Conservation (phyloP, 2,797 vertebrate genomes). For the Chaenodraco wilsoni region DNA sequence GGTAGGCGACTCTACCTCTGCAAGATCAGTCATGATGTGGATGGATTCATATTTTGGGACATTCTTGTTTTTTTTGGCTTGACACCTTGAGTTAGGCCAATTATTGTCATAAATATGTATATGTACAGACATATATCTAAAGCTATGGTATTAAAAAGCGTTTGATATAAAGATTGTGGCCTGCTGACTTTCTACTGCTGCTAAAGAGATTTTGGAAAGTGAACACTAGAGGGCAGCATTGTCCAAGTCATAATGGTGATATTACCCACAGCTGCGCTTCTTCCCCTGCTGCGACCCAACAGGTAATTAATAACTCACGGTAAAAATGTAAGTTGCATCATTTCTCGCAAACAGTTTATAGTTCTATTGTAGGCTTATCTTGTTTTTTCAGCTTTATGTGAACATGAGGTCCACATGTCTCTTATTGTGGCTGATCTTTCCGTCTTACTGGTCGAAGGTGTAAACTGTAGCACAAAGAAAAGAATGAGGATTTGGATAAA, state of each 20-base stretch:
- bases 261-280: constrained; percentile 26
- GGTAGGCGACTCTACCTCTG: constrained; percentile 51
- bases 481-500: background rate
- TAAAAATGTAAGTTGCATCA: constrained; percentile 54
- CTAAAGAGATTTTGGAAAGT: background rate
- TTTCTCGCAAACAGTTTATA: constrained; percentile 42
- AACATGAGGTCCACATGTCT: constrained; percentile 17
- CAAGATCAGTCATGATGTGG: constrained; percentile 13
- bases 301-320: constrained; percentile 59
- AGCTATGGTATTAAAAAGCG: constrained; percentile 53
- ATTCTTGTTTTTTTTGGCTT: background rate
- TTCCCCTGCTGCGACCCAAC: constrained; percentile 52
- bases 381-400: constrained; percentile 24
- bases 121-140: constrained; percentile 51
- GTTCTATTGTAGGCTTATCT: constrained; percentile 31
- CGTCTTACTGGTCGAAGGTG: constrained; percentile 30
- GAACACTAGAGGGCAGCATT: constrained; percentile 66
- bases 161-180: constrained; percentile 36
- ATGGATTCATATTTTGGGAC: constrained; percentile 23
- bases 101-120: constrained; percentile 42
- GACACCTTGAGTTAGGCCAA: background rate
- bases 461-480: constrained; percentile 23
- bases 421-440: background rate
- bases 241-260: constrained; percentile 8
- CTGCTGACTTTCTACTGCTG: constrained; percentile 23